A percentile compares a stretch with the other conserved stretches of the same genome.
These are phyloP conservation scores for Microplitis demolitor DNA, from an alignment of 1,140 invertebrate species.

Conservation along the genomic window DNA sequence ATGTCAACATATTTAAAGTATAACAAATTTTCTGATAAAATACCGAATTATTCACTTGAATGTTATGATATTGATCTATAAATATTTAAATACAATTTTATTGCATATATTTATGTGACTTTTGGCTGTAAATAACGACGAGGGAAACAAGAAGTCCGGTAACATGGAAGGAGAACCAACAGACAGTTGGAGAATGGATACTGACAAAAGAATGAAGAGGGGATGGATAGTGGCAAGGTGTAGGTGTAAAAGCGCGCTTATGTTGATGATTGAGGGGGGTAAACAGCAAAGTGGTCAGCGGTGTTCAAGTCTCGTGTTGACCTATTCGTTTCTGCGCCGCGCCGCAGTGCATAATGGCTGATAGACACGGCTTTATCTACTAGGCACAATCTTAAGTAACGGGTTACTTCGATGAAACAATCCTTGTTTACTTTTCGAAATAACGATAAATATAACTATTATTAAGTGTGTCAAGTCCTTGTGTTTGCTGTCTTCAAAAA, in stretches of 20 bases:
- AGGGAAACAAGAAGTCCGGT: no score
- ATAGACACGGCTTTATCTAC: conserved; percentile 40
- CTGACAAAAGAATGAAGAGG: conserved; percentile 5
- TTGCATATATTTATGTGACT: no score
- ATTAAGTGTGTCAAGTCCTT: no score
- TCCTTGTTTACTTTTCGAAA: neutral
- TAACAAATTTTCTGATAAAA: no score
- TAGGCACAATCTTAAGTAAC: neutral
- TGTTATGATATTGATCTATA: no score
- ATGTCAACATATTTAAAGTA: no score
- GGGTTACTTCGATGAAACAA: neutral
- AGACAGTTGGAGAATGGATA: conserved; percentile 13
- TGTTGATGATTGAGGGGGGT: conserved; percentile 37
- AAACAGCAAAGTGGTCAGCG: conserved; percentile 42
- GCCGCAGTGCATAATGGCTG: conserved; percentile 58
- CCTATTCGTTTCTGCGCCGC: conserved; percentile 56
- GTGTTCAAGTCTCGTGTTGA: conserved; percentile 58
- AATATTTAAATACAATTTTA: no score
- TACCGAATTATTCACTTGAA: no score
- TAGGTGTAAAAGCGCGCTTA: conserved; percentile 55
- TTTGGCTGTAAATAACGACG: no score
- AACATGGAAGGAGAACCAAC: neutral
- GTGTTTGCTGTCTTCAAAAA: no score
- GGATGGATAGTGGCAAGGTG: conserved; percentile 33
- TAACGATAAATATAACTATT: neutral